Evolutionary conservation across 2,113 vertebrate species (phyloP), one percentile per base, ranked within the genome.

Genomic region (Gallinago paraguaiae): DNA sequence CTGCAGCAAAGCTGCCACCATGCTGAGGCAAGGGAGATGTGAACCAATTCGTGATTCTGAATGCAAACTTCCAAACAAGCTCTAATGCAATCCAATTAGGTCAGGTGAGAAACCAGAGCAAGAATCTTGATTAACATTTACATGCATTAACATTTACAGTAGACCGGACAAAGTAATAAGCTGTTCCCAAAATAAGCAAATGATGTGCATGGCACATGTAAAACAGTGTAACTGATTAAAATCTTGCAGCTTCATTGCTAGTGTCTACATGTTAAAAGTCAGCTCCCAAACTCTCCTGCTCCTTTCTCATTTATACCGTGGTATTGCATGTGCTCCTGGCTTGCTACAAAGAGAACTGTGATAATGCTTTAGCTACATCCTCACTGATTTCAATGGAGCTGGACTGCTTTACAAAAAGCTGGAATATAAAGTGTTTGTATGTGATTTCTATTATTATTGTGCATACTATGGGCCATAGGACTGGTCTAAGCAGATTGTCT

Each of bases 131-230:
- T 97, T 86, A 90, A 17, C 87, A 90, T 85, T 93, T 91, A 59
- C 84, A 82, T 28, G 22, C 61, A 96, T 95, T 97, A 95, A 82
- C 93, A 93, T 93, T 86, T 96, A 92, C 88, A 92, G 93, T 63
- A 96, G 75, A 95, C 81, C 89, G 95, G 83, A 92, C 94, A 54
- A 25, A 85, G 78, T 56, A 92, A 94, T 95, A 70, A 94, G 63
- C 79, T 80, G 43, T 74, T 96, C 85, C 90, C 68, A 80, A 88
- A 96, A 95, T 95, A 92, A 96, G 78, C 39, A 30, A 54, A 28
- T 4, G 51, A 67, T 0, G 4, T 28, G 27, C 3, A 1, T 6
- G 48, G 54, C 39, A 31, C 94, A 39, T 10, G 20, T 74, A 90
- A 95, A 96, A 59, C 60, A n/a, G 35, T 1, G 18, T 11, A 8